Conservation (phyloP, 2,888 invertebrate species). For the Diogma glabrata region DNA sequence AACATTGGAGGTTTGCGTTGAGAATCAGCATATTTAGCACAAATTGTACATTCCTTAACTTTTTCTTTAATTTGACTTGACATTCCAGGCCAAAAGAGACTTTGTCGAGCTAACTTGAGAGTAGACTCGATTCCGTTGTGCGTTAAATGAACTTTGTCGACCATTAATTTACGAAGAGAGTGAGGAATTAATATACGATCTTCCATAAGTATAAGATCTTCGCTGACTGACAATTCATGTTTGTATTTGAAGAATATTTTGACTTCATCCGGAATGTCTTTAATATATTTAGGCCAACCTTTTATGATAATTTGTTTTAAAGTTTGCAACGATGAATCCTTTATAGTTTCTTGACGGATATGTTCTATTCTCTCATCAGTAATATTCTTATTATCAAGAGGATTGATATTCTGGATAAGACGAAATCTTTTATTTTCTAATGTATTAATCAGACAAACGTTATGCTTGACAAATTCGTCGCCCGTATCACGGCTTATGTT, state of each 20-base stretch:
- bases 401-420: background rate
- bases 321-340: background rate
- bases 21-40: background rate
- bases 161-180: background rate
- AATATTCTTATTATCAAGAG: background rate
- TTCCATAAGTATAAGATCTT: background rate
- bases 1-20: slow-evolving; percentile 10
- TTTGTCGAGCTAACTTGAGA: slow-evolving; percentile 10
- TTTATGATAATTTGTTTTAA: background rate
- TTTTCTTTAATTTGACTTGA: slow-evolving; percentile 11
- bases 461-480: background rate
- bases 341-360: background rate
- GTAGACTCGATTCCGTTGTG: slow-evolving; percentile 8
- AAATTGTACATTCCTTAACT: slow-evolving; percentile 10
- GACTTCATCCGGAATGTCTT: no score
- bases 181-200: slow-evolving; percentile 9
- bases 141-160: slow-evolving; percentile 8
- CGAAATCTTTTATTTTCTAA: background rate
- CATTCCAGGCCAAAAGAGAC: slow-evolving; percentile 13
- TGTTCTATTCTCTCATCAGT: background rate
- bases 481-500: background rate
- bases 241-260: no score
- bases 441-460: background rate
- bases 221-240: background rate
- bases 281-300: background rate